Conservation (phyloP, 2,113 vertebrate species). For the Perca schrenkii region DNA sequence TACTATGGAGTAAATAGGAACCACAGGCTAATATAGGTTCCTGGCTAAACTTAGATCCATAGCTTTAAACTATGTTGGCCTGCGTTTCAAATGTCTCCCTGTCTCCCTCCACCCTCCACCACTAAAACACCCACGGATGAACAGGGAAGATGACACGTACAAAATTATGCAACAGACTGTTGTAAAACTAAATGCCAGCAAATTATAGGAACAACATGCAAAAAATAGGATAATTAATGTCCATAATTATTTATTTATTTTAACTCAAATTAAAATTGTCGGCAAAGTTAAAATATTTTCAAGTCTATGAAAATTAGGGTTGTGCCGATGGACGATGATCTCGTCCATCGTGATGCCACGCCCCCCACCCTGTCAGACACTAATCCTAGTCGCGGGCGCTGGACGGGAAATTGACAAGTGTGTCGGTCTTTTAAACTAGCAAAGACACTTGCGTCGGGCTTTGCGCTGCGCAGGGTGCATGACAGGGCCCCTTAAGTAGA, state of each 20-base stretch:
- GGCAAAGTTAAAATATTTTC: background rate
- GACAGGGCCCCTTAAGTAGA: too few species aligned
- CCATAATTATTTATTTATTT: background rate
- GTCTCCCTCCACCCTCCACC: too few species aligned
- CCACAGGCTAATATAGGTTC: slow-evolving; percentile 35
- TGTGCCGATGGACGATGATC: too few species aligned
- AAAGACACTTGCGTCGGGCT: too few species aligned
- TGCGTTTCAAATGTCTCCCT: slow-evolving; percentile 48
- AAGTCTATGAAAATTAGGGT: background rate
- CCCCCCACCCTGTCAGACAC: too few species aligned
- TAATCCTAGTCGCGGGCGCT: too few species aligned
- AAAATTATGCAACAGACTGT: slow-evolving; percentile 27
- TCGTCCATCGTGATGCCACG: too few species aligned
- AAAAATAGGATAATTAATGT: background rate
- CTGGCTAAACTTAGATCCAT: slow-evolving; percentile 65
- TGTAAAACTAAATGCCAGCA: background rate
- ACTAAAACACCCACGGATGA: background rate
- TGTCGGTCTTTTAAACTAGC: too few species aligned
- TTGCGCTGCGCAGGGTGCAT: too few species aligned
- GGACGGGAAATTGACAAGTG: too few species aligned
- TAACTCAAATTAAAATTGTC: background rate
- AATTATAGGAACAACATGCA: background rate
- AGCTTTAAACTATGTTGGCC: slow-evolving; percentile 44
- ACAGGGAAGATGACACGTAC: background rate
- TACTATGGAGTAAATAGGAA: slow-evolving; percentile 24